Evolutionary conservation across 2,113 vertebrate genomes (phyloP).

Genomic region (Upupa epops): DNA sequence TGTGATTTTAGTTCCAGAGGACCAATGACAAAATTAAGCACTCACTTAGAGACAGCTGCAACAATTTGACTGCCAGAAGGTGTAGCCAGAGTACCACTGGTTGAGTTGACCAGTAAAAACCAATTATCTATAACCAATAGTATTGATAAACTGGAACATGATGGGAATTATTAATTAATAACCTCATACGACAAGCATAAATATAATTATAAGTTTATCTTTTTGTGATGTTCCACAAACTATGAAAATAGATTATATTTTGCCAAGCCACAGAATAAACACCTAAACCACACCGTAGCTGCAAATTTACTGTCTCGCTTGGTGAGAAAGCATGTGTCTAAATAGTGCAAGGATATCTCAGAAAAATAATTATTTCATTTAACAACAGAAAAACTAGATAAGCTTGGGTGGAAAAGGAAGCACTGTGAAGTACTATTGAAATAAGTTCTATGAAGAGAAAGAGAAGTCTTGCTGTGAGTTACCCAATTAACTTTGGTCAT

Average conservation of each 20-base stretch:
- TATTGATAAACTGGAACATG: not conserved
- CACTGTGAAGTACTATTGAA: not conserved
- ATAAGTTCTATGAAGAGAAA: not conserved
- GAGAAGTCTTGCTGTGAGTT: not conserved
- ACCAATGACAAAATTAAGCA: not conserved
- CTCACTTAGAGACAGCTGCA: not conserved
- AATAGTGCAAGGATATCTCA: not conserved
- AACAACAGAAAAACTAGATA: not conserved
- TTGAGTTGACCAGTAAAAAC: not conserved
- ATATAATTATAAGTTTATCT: not conserved
- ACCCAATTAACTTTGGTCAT: conserved; percentile 23
- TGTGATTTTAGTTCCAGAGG: not conserved
- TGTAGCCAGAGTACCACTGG: conserved; percentile 6
- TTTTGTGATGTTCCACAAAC: not conserved
- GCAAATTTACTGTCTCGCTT: not conserved
- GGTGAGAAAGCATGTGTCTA: not conserved
- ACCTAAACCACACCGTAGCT: not conserved
- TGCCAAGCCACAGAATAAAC: not conserved
- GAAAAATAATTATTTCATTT: not conserved
- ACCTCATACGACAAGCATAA: not conserved
- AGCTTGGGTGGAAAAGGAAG: not conserved
- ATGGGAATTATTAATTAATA: not conserved
- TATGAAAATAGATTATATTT: not conserved
- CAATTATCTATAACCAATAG: not conserved
- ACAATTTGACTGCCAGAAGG: not conserved